Evolutionary conservation across 2,888 invertebrate genomes (phyloP).

Genomic region (Diplolepis rosae): DNA sequence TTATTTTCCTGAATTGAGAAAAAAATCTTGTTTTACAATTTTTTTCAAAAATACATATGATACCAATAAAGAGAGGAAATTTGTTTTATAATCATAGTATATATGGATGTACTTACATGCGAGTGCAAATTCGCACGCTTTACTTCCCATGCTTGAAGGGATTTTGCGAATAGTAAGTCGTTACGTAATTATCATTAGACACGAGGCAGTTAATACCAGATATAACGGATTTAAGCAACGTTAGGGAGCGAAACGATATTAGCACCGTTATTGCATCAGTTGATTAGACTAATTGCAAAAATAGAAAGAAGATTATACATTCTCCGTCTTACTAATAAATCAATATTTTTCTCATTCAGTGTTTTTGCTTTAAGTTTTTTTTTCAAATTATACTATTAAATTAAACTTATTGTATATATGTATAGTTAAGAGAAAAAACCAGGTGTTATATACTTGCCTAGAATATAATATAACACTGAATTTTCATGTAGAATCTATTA

Average conservation of each 20-base stretch:
- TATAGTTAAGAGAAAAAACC: too few species aligned
- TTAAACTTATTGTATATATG: too few species aligned
- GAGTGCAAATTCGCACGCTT: conserved; percentile 30
- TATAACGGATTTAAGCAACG: conserved; percentile 21
- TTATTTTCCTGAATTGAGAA: too few species aligned
- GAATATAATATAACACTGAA: too few species aligned
- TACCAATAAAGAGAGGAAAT: conserved; percentile 2
- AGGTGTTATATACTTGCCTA: too few species aligned
- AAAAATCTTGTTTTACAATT: too few species aligned
- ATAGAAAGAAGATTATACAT: conserved; percentile 8
- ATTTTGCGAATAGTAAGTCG: conserved; percentile 9
- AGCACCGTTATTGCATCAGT: conserved; percentile 22
- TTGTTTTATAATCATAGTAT: conserved; percentile 12
- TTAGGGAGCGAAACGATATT: conserved; percentile 2
- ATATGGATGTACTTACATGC: neutral
- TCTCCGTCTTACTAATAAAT: neutral
- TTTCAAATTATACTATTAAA: too few species aligned
- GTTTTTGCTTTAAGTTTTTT: too few species aligned
- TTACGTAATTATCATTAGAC: conserved; percentile 23
- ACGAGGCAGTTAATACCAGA: conserved; percentile 24
- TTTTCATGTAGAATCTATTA: too few species aligned
- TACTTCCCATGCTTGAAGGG: conserved; percentile 22
- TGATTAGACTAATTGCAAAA: conserved; percentile 29
- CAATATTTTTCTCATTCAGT: neutral
- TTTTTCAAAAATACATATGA: too few species aligned